Percentiles rank a stretch among this genome's conserved stretches.
These are phyloP conservation scores for Hephaestus fuliginosus DNA, from an alignment of 2,797 vertebrate genomes.

Conservation along the genomic window DNA sequence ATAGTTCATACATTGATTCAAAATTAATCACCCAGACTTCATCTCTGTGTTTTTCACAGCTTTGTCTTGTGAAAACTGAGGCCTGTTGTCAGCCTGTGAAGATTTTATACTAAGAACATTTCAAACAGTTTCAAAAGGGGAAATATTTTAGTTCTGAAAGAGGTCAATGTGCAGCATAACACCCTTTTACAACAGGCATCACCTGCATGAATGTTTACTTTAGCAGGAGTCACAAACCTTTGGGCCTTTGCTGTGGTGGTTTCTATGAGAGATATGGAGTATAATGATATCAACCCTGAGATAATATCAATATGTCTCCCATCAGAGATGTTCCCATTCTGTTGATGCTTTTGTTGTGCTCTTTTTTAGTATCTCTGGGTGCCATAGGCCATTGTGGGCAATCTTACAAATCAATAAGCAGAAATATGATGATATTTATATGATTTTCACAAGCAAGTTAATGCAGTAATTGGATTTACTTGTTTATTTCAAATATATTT, in stretches of 20 bases:
- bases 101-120: not conserved
- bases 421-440: not conserved
- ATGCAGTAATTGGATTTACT: not conserved
- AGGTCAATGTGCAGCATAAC: not conserved
- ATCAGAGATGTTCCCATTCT: not conserved
- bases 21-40: not conserved
- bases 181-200: too few species aligned
- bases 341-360: too few species aligned
- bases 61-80: not conserved
- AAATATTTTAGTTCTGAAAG: not conserved
- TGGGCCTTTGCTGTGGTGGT: not conserved
- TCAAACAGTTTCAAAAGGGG: not conserved
- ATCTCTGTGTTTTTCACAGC: not conserved
- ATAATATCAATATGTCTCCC: not conserved
- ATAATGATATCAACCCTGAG: not conserved
- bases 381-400: too few species aligned
- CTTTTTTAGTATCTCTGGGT: too few species aligned
- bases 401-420: too few species aligned
- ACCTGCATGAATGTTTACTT: not conserved
- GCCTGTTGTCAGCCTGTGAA: not conserved
- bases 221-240: not conserved
- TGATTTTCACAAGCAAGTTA: not conserved
- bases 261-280: not conserved
- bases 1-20: not conserved
- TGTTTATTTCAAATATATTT: too few species aligned